Conservation (phyloP, 2,888 invertebrate genomes). For the Sinopyrophorus schimmeli region DNA sequence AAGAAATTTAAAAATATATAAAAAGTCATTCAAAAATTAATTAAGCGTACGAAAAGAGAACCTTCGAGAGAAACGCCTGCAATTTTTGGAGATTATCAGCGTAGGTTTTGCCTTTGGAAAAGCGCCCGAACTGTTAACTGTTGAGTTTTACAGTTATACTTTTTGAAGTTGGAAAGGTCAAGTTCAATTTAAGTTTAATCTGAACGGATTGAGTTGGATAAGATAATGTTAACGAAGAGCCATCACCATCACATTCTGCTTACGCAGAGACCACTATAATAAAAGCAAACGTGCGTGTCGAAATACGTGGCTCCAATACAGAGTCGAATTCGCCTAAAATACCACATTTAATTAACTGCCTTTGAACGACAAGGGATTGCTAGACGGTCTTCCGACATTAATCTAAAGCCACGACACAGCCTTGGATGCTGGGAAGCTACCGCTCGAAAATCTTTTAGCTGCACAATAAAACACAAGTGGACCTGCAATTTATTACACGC, state of each 20-base stretch:
- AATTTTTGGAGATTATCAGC: too few species aligned
- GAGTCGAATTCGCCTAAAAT: slow-evolving; percentile 12
- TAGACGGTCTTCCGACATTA: slow-evolving; percentile 15
- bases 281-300: slow-evolving; percentile 26
- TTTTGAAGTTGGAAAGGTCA: slow-evolving; percentile 19
- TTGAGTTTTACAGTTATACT: too few species aligned
- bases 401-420: slow-evolving; percentile 16
- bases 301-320: slow-evolving; percentile 23
- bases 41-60: too few species aligned
- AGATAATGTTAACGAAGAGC: slow-evolving; percentile 14
- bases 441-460: slow-evolving; percentile 20
- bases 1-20: too few species aligned
- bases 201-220: slow-evolving; percentile 18
- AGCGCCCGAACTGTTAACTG: too few species aligned
- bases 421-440: slow-evolving; percentile 8
- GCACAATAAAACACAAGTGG: slow-evolving; percentile 22
- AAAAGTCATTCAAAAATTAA: too few species aligned
- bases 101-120: too few species aligned
- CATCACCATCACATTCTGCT: slow-evolving; percentile 20
- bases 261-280: slow-evolving; percentile 20
- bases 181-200: slow-evolving; percentile 27
- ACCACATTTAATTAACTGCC: slow-evolving; percentile 21
- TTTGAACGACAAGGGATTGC: slow-evolving; percentile 19
- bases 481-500: slow-evolving; percentile 23
- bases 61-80: too few species aligned